Base-by-base conservation (phyloP, 2,888 invertebrate species). In the Rhabditoides inermis region DNA sequence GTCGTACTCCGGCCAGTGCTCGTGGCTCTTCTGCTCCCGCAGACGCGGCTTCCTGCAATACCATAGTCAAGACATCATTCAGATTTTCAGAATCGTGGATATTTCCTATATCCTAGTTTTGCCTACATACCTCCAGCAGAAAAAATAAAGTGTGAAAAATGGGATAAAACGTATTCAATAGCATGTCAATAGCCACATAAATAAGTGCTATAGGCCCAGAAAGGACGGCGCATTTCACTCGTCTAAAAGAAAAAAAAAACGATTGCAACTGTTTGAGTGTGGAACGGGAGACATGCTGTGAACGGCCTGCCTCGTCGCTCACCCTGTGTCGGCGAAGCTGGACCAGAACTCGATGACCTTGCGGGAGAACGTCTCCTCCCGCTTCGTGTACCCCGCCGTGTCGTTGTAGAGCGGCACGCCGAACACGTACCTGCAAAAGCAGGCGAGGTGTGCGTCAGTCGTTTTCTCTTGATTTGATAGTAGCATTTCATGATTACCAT, bases 341-440 rank as follows among this genome's bases (percentile, higher is more conserved):
- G 63, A 56, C 73, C 73, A 74, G 49, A 61, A 74, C 49, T 74
- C 63, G 50, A 73, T 70, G 40, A 73, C 61, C 51, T 74, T 73
- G 39, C 61, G 51, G 35, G 70, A 67, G 26, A 73, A 64, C 23
- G 53, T 63, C 40, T 47, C 46, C 44, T 64, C 64, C 36, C 60
- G 22, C 10, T 59, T 53, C 22, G 53, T 58, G 50, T 64, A 64
- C 23, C 53, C 55, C 28, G 47, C 49, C 28, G 48, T 48, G 26
- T 56, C 53, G 46, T 67, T 65, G 51, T 62, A 61, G 36, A 63
- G 45, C 35, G 92, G 92, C 77, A 89, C 88, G 5, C 95, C 94
- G 77, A 95, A 94, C 66, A 92, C 88, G 80, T 90, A 94, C n/a
- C n/a, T n/a, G n/a, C n/a, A n/a, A n/a, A n/a, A n/a, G n/a, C n/a